Percentiles rank a stretch among this genome's conserved stretches.
These are phyloP conservation scores for Auanema freiburgensis DNA, from an alignment of 2,888 invertebrate genomes.

Conservation along the genomic window DNA sequence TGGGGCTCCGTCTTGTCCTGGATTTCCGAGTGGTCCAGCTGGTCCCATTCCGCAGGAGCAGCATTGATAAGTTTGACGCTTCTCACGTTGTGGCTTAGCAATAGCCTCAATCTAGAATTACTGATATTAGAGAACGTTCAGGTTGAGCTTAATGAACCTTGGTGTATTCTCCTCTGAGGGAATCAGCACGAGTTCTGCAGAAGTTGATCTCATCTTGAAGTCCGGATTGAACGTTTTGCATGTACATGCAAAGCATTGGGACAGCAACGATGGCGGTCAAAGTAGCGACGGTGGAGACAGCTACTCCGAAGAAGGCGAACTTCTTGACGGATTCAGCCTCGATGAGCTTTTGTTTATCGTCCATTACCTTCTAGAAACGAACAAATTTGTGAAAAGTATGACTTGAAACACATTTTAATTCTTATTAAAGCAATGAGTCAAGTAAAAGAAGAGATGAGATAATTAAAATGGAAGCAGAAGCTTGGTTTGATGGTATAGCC, in stretches of 20 bases:
- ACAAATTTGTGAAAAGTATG: too few species aligned
- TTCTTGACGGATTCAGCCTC: conserved; percentile 59
- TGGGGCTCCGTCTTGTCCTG: conserved; percentile 36
- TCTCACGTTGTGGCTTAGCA: conserved; percentile 36
- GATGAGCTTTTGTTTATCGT: conserved; percentile 45
- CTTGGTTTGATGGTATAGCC: too few species aligned
- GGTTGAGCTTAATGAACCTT: conserved; percentile 20
- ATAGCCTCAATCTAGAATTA: conserved; percentile 30
- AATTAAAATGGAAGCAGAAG: too few species aligned
- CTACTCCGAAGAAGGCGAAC: conserved; percentile 61
- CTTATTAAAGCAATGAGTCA: too few species aligned
- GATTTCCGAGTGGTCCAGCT: conserved; percentile 35
- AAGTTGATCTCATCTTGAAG: conserved; percentile 58
- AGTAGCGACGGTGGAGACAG: conserved; percentile 45
- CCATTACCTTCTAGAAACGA: too few species aligned
- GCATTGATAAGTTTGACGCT: conserved; percentile 47
- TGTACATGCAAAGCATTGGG: conserved; percentile 48
- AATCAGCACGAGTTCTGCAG: conserved; percentile 48
- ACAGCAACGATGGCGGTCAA: conserved; percentile 46
- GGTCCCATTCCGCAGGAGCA: conserved; percentile 49
- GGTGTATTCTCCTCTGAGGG: conserved; percentile 49
- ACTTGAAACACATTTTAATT: too few species aligned
- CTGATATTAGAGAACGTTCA: neutral
- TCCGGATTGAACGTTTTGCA: conserved; percentile 55
- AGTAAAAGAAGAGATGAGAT: too few species aligned